Evolutionary conservation across 2,888 invertebrate species (phyloP), one percentile per base, ranked within the genome.

Genomic region (Limenitis camilla): DNA sequence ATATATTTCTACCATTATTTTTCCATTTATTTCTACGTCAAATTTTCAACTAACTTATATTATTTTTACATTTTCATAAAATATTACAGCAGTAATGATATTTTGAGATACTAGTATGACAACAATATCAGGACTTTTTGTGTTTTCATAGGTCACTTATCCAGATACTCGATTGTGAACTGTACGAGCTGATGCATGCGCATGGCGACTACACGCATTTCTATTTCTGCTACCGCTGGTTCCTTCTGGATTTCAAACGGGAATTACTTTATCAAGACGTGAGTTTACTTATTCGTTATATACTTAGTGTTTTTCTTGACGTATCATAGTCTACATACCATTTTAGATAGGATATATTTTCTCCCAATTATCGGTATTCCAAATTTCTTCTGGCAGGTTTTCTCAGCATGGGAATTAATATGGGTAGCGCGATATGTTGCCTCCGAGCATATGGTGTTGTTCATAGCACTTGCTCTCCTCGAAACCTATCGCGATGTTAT

Each of bases 221-320:
- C 82, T 98, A 97, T 83, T 98, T 98, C 84, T 97, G 97, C 80
- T 98, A 98, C 79, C 93, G 98, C 40, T 98, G 98, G 98, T 98
- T 98, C 87, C 88, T 98, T 59, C 88, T 98, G 48, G 98, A 98
- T 81, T 98, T 98, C 75, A 98, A 98, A 78, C 87, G 98, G 73
- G 98, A 98, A 78, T 85, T 98, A 61, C 88, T 95, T 11, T 98
- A 98, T 72, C 93, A 96, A 59, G 97, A 98, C 73, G 96, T 98
- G 47, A 81, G 81, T 67, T 29, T 4, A 41, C 3, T 8, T 35
- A 35, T 40, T 40, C 27, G 27, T 8, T 32, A 45, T 47, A 32
- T 9, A 10, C 35, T n/a, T 10, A 35, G 7, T n/a, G 9, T n/a
- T n/a, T n/a, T 19, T 19, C 19, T 19, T 19, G 19, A 19, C 19